phyloP scores from a whole-genome alignment of 2,888 invertebrate species.

The Nipponacmea schrenckii region DNA sequence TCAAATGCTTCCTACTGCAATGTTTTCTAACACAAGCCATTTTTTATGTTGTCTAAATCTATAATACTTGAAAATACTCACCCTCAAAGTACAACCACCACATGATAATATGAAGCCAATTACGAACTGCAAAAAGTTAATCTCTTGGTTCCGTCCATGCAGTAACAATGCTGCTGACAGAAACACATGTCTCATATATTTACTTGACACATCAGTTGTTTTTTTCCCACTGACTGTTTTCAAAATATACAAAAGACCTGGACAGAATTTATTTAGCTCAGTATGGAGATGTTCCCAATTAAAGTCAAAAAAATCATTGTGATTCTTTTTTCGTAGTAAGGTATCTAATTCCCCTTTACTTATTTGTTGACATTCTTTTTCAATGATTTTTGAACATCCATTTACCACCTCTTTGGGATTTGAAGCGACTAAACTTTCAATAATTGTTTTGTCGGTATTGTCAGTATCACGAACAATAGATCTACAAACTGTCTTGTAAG shows the following conservation, averaged over 20 bases:
- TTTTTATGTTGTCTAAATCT: too few species aligned
- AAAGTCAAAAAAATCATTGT: background rate
- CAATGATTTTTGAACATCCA: background rate
- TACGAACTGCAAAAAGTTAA: background rate
- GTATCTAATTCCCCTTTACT: background rate
- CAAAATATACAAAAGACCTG: background rate
- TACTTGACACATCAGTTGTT: background rate
- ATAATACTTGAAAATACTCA: background rate
- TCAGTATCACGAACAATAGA: background rate
- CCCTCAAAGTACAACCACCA: background rate
- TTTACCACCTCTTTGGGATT: constrained; percentile 1
- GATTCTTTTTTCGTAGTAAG: background rate
- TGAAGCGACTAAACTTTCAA: background rate
- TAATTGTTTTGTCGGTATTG: background rate
- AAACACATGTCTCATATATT: background rate
- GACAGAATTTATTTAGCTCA: background rate
- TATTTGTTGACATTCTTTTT: background rate
- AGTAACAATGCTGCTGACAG: background rate
- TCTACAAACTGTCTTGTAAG: background rate
- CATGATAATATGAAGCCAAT: background rate
- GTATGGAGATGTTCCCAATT: background rate
- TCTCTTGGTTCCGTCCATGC: background rate
- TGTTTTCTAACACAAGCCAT: too few species aligned
- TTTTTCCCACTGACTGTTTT: background rate
- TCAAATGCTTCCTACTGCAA: too few species aligned